Evolutionary conservation across 1,140 invertebrate species (phyloP).

Genomic region (Frieseomelitta varia): DNA sequence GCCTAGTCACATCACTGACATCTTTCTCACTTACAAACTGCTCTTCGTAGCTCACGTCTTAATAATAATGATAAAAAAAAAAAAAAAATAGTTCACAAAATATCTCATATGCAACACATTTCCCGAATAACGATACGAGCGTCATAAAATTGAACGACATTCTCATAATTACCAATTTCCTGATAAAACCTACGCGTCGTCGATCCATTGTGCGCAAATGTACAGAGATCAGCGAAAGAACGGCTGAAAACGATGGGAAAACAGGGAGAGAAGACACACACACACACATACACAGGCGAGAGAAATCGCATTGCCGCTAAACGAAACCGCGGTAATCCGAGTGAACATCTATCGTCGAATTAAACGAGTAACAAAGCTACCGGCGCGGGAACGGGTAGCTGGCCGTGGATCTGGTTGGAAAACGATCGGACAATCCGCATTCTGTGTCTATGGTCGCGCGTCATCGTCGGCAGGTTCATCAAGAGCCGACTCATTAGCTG

Average conservation of each 20-base stretch:
- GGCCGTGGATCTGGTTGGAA: not conserved
- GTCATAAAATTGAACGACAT: not conserved
- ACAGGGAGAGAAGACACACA: no score
- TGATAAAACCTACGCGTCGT: not conserved
- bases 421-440: slow-evolving; percentile 45
- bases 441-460: slow-evolving; percentile 15
- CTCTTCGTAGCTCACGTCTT: accelerated
- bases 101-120: no score
- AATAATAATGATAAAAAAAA: no score
- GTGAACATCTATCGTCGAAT: slow-evolving; percentile 33
- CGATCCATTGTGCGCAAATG: not conserved
- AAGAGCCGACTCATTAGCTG: slow-evolving; percentile 49
- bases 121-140: no score
- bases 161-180: not conserved
- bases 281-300: no score
- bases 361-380: slow-evolving; percentile 12
- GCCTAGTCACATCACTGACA: no score
- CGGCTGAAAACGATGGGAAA: not conserved
- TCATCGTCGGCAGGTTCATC: slow-evolving; percentile 44
- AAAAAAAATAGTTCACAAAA: not conserved
- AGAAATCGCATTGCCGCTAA: slow-evolving; percentile 1
- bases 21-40: not conserved
- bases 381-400: no score
- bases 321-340: slow-evolving; percentile 24
- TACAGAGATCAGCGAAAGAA: not conserved